Percentiles rank a stretch among this genome's conserved stretches.
phyloP scores from a whole-genome alignment of 2,888 invertebrate genomes.

The Ophraella communa region DNA sequence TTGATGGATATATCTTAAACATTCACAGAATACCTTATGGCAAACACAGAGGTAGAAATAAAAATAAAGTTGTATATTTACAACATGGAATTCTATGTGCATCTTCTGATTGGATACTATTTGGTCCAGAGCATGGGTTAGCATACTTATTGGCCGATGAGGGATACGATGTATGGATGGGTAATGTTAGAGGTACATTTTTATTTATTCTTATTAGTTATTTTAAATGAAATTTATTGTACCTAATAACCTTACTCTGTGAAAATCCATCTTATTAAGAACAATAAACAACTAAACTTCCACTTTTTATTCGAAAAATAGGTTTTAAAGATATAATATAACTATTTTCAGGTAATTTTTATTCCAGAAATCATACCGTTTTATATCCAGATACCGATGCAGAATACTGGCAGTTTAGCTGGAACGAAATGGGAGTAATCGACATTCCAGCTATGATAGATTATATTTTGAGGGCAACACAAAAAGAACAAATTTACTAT shows the following conservation, averaged over 20 bases:
- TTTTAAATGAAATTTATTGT: too few relatives aligned
- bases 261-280: too few relatives aligned
- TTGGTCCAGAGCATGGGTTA: constrained; percentile 60
- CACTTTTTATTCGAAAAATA: too few relatives aligned
- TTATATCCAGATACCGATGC: constrained; percentile 40
- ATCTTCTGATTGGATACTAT: constrained; percentile 64
- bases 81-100: constrained; percentile 65
- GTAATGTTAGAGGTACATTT: constrained; percentile 44
- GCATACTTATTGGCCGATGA: constrained; percentile 47
- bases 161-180: constrained; percentile 53
- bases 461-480: constrained; percentile 67
- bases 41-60: constrained; percentile 34
- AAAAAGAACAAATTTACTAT: constrained; percentile 70
- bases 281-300: too few relatives aligned
- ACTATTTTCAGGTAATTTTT: constrained; percentile 30
- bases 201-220: too few relatives aligned
- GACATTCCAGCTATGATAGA: constrained; percentile 88
- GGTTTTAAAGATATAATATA: too few relatives aligned
- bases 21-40: constrained; percentile 65
- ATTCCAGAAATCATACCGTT: constrained; percentile 43
- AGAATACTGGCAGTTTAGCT: constrained; percentile 66
- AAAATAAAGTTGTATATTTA: constrained; percentile 57
- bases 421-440: constrained; percentile 80
- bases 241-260: too few relatives aligned
- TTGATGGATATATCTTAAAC: constrained; percentile 66